Conservation (phyloP, 2,113 vertebrate genomes). For the Pterocles orientalis region DNA sequence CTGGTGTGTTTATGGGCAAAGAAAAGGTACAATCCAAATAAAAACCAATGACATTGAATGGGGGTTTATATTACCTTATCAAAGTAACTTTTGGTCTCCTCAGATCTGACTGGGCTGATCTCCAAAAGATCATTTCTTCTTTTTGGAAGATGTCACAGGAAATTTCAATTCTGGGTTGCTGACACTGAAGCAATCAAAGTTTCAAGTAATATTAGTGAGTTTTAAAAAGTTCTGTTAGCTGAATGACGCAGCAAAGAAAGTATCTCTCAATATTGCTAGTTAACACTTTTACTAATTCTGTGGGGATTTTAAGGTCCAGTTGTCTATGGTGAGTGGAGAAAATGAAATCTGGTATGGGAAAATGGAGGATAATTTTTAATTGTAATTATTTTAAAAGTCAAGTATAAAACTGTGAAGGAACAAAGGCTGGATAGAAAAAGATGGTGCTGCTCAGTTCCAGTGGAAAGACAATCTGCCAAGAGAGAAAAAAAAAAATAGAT, state of each 20-base stretch:
- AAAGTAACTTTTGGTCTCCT: not conserved
- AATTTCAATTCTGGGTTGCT: not conserved
- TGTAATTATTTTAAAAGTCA: not conserved
- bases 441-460: not conserved
- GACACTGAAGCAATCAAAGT: not conserved
- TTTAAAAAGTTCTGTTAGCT: not conserved
- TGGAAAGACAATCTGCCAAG: not conserved
- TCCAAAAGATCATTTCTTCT: not conserved
- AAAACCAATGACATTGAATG: rapidly evolving
- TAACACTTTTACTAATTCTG: not conserved
- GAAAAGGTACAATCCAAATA: not conserved
- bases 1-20: not conserved
- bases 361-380: not conserved
- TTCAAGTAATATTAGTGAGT: not conserved
- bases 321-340: not conserved
- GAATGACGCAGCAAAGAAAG: not conserved
- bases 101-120: not conserved
- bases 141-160: not conserved
- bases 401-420: not conserved
- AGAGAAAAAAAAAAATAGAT: not conserved
- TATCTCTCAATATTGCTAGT: not conserved
- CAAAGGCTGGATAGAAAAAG: not conserved
- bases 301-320: not conserved
- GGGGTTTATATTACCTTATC: not conserved
- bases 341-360: not conserved